Evolutionary conservation across 92 coral and sea anemone species (phyloP).

Genomic region (Porites evermanni): DNA sequence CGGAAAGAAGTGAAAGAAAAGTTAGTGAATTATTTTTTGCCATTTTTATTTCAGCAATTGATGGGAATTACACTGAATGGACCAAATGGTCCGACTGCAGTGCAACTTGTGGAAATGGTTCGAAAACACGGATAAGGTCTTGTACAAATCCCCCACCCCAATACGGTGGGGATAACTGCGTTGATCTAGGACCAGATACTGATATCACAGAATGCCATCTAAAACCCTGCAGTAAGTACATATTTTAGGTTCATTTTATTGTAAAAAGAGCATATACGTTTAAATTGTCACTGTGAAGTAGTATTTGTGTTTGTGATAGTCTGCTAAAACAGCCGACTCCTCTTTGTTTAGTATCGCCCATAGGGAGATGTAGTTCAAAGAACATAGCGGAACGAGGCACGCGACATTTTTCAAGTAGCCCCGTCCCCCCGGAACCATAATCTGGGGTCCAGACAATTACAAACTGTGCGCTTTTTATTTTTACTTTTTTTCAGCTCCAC

Average conservation of each 20-base stretch:
- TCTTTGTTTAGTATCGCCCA: too few species aligned
- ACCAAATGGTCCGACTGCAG: not conserved
- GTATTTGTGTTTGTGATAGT: not conserved
- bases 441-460: not conserved
- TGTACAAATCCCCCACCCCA: constrained; percentile 25
- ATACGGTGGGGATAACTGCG: constrained; percentile 3
- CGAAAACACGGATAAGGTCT: not conserved
- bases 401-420: too few species aligned
- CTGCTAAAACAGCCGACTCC: too few species aligned
- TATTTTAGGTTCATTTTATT: not conserved
- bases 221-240: not conserved
- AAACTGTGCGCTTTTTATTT: not conserved
- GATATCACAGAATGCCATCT: not conserved
- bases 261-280: not conserved
- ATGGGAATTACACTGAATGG: not conserved
- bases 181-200: not conserved
- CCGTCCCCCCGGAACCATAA: not conserved
- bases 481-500: not conserved
- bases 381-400: too few species aligned
- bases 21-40: too few species aligned
- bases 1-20: too few species aligned
- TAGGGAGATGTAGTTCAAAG: too few species aligned
- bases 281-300: not conserved
- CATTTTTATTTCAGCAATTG: not conserved
- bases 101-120: too few species aligned